These are phyloP conservation scores for Alcis repandata DNA, from an alignment of 2,888 invertebrate species.

Conservation along the genomic window DNA sequence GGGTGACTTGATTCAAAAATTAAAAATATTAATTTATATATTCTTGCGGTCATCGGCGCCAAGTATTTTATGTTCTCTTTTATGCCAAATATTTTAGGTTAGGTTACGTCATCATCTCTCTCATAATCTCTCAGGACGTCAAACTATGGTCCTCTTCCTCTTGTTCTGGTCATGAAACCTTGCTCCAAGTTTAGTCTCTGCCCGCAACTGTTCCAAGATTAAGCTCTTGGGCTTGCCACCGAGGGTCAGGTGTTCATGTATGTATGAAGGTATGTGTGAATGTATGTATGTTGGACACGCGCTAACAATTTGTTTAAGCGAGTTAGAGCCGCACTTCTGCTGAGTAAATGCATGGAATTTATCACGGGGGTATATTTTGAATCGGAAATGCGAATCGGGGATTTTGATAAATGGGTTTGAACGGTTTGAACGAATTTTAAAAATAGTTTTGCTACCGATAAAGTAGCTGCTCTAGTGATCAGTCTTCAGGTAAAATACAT, in stretches of 20 bases:
- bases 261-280: constrained; percentile 28
- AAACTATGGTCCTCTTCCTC: too few species aligned
- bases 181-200: constrained; percentile 4
- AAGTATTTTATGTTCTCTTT: too few species aligned
- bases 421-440: constrained; percentile 24
- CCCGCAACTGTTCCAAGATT: constrained; percentile 42
- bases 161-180: too few species aligned
- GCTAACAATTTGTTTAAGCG: constrained; percentile 53
- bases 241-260: constrained; percentile 44
- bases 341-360: constrained; percentile 48
- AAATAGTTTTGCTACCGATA: constrained; percentile 17
- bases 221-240: constrained; percentile 39
- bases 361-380: constrained; percentile 40
- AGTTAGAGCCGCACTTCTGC: constrained; percentile 43
- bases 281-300: constrained; percentile 46
- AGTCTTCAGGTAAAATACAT: not conserved
- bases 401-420: constrained; percentile 28
- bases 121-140: too few species aligned
- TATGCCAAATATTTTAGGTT: too few species aligned
- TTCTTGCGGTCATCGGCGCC: too few species aligned
- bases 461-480: not conserved
- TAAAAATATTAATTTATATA: too few species aligned
- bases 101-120: too few species aligned
- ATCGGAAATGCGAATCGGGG: constrained; percentile 29
- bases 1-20: too few species aligned